Base-by-base conservation (phyloP, 2,113 vertebrate genomes). In the Megaptera novaeangliae region DNA sequence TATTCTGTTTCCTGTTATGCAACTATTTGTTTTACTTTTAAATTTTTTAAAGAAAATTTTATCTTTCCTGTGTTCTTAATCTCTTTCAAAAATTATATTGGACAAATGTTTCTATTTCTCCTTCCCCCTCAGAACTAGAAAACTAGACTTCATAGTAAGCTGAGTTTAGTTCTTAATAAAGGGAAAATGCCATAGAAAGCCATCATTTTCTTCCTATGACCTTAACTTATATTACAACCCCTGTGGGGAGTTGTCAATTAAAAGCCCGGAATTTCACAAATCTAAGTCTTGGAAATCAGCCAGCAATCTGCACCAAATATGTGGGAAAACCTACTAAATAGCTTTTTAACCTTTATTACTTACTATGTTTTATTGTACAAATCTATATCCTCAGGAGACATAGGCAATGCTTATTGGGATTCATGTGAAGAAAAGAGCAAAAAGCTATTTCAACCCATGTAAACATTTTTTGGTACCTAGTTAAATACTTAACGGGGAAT, bases 231-330 rank as follows among this genome's bases (percentile, higher is more conserved):
- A 92, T 81, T 80, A 46, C 84, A 95, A 18, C 1, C 3, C 31
- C 64, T 94, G 44, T 81, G 31, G 80, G 46, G 52, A 95, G 8
- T 41, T 90, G 69, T 97, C 94, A 81, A 34, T 95, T 96, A 96
- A 96, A 92, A 91, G 72, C 74, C 46, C 88, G 80, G 36, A 95
- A 96, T 97, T 97, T 97, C 92, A 96, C 69, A 95, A 92, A 97
- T 97, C 78, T 87, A 71, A 39, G 18, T 59, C 83, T 94, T 31
- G 14, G 78, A 88, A 97, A 84, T 81, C n/a, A 96, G 59, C 84
- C 69, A 96, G 61, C 39, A 94, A 52, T 72, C 71, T 91, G n/a
- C 64, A 95, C 17, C 2, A 29, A 91, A 81, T 96, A 92, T 91
- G 59, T 88, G 46, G 55, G 57, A 93, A 87, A 96, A 71, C 15